Evolutionary conservation across 2,113 vertebrate species (phyloP).

Genomic region (Ophiodon elongatus): DNA sequence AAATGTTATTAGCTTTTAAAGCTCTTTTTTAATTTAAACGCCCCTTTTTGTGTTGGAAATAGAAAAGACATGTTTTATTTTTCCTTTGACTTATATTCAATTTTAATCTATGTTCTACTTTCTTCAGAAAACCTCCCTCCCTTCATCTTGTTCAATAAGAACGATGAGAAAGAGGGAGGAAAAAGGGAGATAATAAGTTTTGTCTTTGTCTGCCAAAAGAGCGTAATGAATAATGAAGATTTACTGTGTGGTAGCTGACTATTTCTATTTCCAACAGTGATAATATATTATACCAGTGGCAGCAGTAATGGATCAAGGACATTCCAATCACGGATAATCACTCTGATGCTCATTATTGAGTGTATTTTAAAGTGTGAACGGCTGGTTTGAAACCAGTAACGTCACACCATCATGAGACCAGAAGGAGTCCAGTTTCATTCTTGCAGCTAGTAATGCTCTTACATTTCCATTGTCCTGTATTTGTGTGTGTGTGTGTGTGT

Average conservation of each 20-base stretch:
- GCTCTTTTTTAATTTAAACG: background rate
- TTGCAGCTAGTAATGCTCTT: conserved; percentile 17
- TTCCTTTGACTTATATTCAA: background rate
- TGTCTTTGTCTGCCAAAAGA: background rate
- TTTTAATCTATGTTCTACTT: background rate
- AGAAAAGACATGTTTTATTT: background rate
- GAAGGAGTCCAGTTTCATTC: conserved; percentile 32
- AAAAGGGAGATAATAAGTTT: background rate
- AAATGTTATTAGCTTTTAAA: background rate
- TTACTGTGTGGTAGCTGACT: background rate
- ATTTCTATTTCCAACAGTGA: background rate
- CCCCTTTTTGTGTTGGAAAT: background rate
- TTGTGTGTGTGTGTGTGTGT: background rate
- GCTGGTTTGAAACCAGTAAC: conserved; percentile 11
- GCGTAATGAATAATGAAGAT: background rate
- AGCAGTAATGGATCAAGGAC: background rate
- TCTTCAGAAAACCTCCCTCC: background rate
- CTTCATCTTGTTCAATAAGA: background rate
- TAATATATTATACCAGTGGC: background rate
- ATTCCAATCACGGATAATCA: background rate
- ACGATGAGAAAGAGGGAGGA: background rate
- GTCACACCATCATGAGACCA: conserved; percentile 31
- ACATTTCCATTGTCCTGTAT: background rate
- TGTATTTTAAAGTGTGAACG: background rate
- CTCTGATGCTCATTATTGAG: background rate